Evolutionary conservation across 2,888 invertebrate genomes (phyloP), one percentile per base, ranked within the genome.

Genomic region (Callyntrura guangdongensis): DNA sequence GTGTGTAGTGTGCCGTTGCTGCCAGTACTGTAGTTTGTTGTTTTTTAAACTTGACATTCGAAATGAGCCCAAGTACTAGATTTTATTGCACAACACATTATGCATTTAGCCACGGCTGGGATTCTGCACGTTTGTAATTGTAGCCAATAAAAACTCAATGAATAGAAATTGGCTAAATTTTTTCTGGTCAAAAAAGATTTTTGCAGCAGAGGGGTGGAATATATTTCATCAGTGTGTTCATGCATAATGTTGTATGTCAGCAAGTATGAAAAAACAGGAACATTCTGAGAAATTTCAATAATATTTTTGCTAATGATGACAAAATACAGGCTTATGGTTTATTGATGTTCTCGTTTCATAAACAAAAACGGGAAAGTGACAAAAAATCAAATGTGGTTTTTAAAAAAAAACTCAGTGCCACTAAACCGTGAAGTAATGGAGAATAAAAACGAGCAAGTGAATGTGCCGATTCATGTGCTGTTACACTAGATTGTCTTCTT

Each of bases 401-500:
- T n/a, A n/a, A n/a, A n/a, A n/a, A n/a, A n/a, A n/a, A n/a, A n/a
- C n/a, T n/a, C n/a, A 36, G 36, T 36, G 36, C 6, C 36, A 36
- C 3, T 59, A 17, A 59, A 64, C 9, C 69, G 61, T 45, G 12
- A 84, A 72, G 53, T 53, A 53, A 72, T 27, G 25, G 17, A 22
- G 1, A 6, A 67, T 22, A 25, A 83, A 84, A 67, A 67, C 25
- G 9, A 20, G 17, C n/a, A 25, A 74, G 20, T 59, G 74, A 86
- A 74, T 59, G 85, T 86, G 85, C 85, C 74, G 74, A 86, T 59
- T 86, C 85, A 86, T 53, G 69, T 25, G 8, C 61, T 36, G 3
- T 36, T 2, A 36, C 3, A 36, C 36, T 36, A 36, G 36, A 36
- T 36, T 36, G 36, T 36, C 36, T 36, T 36, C 6, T 36, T 36